Base-by-base conservation (phyloP, 2,113 vertebrate genomes). In the Melanotaenia duboulayi region DNA sequence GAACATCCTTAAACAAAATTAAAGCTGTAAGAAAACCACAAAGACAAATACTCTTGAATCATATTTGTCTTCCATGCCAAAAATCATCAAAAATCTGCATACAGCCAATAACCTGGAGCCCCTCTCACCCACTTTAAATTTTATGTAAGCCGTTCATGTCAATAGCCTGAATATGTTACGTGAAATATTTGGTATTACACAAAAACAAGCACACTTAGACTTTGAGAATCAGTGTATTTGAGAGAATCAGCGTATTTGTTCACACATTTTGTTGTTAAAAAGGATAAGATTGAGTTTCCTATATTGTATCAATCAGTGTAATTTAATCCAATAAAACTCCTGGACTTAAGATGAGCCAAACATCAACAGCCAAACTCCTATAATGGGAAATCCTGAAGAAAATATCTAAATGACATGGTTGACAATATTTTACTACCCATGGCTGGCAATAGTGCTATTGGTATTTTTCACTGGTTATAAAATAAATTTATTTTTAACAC, bases 1-100 rank as follows among this genome's bases (percentile, higher is more conserved):
- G 7, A 69, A 42, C 39, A 49, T 52, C 39, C 46, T 52, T 49
- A 25, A 58, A 69, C 19, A 40, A 72, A 35, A 69, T 84, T 86
- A 85, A 90, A 88, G 84, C 84, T 90, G 52, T 68, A 50, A 61
- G 50, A 81, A 80, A 71, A 80, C 16, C 48, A 57, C 57, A 40
- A 76, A 58, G 25, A 55, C 57, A 42, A 66, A 52, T 32, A 19
- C 39, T 42, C 39, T 70, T 24, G 60, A 46, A 46, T 73, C 14
- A 54, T 44, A 50, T 76, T 23, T 67, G 32, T 55, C 13, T 48
- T 51, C 67, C 25, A 63, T 20, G 7, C 8, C 4, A 48, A 19
- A 13, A 28, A 59, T 58, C 35, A 22, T 35, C 11, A n/a, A 49
- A 49, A 20, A 78, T 44, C 63, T 24, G 22, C 44, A 46, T 7